phyloP scores from a whole-genome alignment of 2,113 vertebrate species.

The Cyrtonyx montezumae region DNA sequence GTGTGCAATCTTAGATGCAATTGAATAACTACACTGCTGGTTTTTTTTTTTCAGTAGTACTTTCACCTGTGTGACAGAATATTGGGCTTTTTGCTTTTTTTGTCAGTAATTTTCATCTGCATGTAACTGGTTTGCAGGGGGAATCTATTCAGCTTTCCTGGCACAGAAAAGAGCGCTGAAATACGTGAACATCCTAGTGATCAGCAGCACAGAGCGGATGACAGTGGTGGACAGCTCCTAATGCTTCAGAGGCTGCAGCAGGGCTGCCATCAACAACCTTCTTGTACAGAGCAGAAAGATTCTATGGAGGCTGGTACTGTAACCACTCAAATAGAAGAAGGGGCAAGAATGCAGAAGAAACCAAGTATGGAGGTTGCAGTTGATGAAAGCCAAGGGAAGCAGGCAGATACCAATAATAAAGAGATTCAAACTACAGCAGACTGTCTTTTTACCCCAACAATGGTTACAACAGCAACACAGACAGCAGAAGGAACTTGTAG shows the following conservation, averaged over 20 bases:
- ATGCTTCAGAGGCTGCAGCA: conserved; percentile 9
- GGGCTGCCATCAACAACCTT: background rate
- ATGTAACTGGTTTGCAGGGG: conserved; percentile 75
- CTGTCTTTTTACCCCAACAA: conserved; percentile 28
- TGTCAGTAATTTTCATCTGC: background rate
- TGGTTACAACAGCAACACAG: conserved; percentile 75
- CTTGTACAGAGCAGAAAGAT: conserved; percentile 10
- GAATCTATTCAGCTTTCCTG: conserved; percentile 75
- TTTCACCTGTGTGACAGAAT: background rate
- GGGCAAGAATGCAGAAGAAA: conserved; percentile 14
- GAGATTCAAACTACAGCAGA: conserved; percentile 70
- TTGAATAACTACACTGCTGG: background rate
- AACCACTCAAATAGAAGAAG: conserved; percentile 14
- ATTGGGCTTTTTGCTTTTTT: background rate
- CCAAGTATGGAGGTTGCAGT: conserved; percentile 12
- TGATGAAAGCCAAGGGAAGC: background rate
- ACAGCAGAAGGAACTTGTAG: conserved; percentile 64
- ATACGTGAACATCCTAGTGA: conserved; percentile 32
- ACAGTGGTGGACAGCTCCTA: background rate
- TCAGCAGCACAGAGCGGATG: conserved; percentile 52
- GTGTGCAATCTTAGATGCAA: background rate
- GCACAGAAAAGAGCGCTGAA: conserved; percentile 49
- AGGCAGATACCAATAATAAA: conserved; percentile 54
- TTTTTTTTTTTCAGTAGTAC: background rate
- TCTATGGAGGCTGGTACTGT: conserved; percentile 42